phyloP scores from a whole-genome alignment of 2,113 vertebrate genomes.

The Daboia siamensis region DNA sequence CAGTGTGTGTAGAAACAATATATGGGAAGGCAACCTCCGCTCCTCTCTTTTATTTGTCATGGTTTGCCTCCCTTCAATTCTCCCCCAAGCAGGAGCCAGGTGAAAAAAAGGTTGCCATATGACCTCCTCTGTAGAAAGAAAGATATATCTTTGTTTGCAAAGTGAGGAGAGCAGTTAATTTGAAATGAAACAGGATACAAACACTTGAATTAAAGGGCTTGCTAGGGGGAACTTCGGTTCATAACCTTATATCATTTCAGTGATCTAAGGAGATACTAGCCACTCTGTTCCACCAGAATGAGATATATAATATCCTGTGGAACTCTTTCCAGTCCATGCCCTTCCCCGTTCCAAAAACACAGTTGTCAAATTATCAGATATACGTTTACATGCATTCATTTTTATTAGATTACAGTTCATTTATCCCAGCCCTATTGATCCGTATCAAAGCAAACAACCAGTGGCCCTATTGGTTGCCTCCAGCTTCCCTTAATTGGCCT shows the following conservation, averaged over 20 bases:
- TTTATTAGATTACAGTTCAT: slow-evolving; percentile 39
- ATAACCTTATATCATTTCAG: slow-evolving; percentile 49
- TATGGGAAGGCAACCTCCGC: neutral
- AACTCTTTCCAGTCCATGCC: slow-evolving; percentile 36
- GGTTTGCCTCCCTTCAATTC: slow-evolving; percentile 45
- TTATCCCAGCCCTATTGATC: slow-evolving; percentile 32
- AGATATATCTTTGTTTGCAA: neutral
- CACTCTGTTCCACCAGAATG: slow-evolving; percentile 31
- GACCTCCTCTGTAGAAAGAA: slow-evolving; percentile 38
- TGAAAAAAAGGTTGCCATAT: slow-evolving; percentile 35
- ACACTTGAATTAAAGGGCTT: slow-evolving; percentile 52
- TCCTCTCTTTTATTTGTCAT: slow-evolving; percentile 28
- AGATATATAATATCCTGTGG: slow-evolving; percentile 34
- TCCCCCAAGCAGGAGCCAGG: slow-evolving; percentile 52
- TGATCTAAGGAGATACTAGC: slow-evolving; percentile 34
- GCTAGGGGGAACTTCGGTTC: slow-evolving; percentile 55
- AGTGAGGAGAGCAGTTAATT: slow-evolving; percentile 46
- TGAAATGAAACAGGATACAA: slow-evolving; percentile 43
- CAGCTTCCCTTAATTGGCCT: slow-evolving; percentile 21
- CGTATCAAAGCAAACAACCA: slow-evolving; percentile 32
- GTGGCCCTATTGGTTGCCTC: slow-evolving; percentile 18
- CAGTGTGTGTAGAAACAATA: slow-evolving; percentile 39
- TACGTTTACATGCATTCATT: slow-evolving; percentile 51
- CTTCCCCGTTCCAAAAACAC: slow-evolving; percentile 33
- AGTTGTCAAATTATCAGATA: slow-evolving; percentile 38